Base-by-base conservation (phyloP, 1,140 invertebrate species). In the Drosophila tani region DNA sequence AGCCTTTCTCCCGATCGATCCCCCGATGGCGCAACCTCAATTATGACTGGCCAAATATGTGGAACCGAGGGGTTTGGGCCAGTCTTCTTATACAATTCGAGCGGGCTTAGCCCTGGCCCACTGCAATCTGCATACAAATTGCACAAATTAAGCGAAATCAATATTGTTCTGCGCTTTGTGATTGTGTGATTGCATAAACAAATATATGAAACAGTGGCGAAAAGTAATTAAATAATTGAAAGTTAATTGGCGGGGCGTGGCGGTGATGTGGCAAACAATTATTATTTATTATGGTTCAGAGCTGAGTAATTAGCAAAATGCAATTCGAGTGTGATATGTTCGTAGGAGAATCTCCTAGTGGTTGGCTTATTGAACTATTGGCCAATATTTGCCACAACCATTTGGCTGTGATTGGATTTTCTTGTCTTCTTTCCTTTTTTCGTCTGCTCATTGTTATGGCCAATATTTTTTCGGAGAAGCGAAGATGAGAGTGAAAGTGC, bases 61-160 rank as follows among this genome's bases (percentile, higher is more conserved):
- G 45, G 14, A 46, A 32, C n/a, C 51, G 38, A n/a, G 35, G 35
- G 53, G 12, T 11, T 38, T 3, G 35, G 35, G 53, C 35, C 51
- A 40, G 35, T 56, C 35, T 57, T 68, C 59, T 60, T 80, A 69
- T 53, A 63, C 47, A 53, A 62, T 32, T 35, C 56, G 57, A 64
- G 75, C 47, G 66, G 79, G 46, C 49, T 51, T 56, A 62, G 59
- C 77, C 60, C 43, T 81, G 68, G 69, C 40, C 49, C 45, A 74
- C 43, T 74, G 62, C 75, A 73, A 68, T 90, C 70, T 74, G 85
- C 82, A 90, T 90, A 91, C 62, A 90, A 90, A 91, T 56, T 74
- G 79, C 86, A 85, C 59, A 69, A 78, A 88, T 88, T 88, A 88
- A 60, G 50, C 38, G 65, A 60, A 49, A 50, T 12, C n/a, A 59